A percentile compares a stretch with the other conserved stretches of the same genome.
phyloP scores from a whole-genome alignment of 35 echinoderm and acorn worm genomes.

The Eucidaris tribuloides region DNA sequence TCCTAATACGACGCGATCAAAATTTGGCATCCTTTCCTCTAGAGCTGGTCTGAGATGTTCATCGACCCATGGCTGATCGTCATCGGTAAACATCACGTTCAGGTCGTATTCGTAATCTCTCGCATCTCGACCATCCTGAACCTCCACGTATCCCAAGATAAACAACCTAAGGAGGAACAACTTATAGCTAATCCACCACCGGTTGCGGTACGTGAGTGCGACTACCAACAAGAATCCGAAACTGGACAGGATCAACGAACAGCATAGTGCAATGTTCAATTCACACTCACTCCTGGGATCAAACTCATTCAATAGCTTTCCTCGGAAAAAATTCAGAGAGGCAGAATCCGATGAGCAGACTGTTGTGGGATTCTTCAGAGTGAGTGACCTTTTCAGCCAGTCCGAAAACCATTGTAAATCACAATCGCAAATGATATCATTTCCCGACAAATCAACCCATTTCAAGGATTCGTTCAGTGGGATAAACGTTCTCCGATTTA shows the following conservation, averaged over 20 bases:
- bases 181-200: not conserved
- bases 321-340: not conserved
- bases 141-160: not conserved
- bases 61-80: not conserved
- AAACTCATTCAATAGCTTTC: not conserved
- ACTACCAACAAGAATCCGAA: not conserved
- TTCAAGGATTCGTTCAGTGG: not conserved
- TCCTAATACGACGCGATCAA: not conserved
- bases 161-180: not conserved
- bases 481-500: not conserved
- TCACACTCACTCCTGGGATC: not conserved
- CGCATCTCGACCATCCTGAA: not conserved
- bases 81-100: not conserved
- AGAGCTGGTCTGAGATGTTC: not conserved
- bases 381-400: not conserved
- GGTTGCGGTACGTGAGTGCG: not conserved
- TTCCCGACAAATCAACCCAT: not conserved
- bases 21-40: not conserved
- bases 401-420: not conserved
- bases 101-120: not conserved
- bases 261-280: not conserved
- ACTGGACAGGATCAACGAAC: not conserved
- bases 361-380: not conserved
- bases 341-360: not conserved
- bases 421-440: not conserved